Evolutionary conservation across 2,113 vertebrate genomes (phyloP).

Genomic region (Microcebus griseorufus): DNA sequence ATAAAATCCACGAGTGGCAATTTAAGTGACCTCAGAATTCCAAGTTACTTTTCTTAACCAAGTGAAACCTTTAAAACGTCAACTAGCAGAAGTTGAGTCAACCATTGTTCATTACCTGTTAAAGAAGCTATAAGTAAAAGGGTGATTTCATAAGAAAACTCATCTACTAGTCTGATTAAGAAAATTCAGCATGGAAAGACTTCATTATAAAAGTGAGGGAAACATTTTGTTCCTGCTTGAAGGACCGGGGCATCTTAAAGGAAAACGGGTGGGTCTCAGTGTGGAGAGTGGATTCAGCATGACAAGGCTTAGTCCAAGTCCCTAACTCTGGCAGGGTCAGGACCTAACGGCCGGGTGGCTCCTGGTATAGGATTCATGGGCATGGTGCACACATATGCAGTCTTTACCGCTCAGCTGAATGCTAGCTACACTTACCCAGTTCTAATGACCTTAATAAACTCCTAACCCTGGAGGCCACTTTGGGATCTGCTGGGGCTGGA

Average conservation of each 20-base stretch:
- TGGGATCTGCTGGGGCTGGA: neutral
- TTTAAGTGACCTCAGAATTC: neutral
- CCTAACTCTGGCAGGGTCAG: accelerated
- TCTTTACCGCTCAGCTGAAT: neutral
- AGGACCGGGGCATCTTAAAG: neutral
- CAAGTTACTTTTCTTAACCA: neutral
- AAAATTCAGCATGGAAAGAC: neutral
- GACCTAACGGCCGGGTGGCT: no score
- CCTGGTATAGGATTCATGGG: neutral
- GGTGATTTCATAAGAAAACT: neutral
- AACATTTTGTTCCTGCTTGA: neutral
- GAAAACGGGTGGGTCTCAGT: neutral
- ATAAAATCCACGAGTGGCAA: neutral
- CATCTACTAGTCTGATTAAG: neutral
- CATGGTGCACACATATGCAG: accelerated
- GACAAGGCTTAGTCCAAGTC: neutral
- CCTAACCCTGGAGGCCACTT: conserved; percentile 21
- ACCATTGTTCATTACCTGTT: neutral
- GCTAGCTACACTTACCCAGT: neutral
- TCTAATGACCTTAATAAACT: conserved; percentile 33
- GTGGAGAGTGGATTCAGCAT: neutral
- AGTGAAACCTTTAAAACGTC: neutral
- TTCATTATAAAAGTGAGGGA: neutral
- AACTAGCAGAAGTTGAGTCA: neutral
- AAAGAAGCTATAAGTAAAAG: neutral